phyloP scores from a whole-genome alignment of 2,797 vertebrate species.

The Orestias chungarensis region DNA sequence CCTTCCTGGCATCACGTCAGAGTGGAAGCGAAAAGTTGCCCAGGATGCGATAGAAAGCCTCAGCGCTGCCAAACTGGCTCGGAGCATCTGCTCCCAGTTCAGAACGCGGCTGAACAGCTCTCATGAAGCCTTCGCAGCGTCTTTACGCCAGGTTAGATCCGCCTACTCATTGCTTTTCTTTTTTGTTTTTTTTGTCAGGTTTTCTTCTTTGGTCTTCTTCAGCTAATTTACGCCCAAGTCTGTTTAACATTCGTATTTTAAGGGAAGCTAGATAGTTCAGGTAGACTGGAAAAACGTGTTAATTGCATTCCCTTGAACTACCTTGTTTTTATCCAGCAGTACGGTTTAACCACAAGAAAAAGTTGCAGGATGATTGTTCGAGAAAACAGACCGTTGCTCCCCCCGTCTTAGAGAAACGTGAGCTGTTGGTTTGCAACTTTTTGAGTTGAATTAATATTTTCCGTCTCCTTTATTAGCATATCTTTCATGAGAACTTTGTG shows the following conservation, averaged over 20 bases:
- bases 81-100: constrained; percentile 98
- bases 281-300: background rate
- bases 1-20: constrained; percentile 89
- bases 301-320: background rate
- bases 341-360: background rate
- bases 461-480: background rate
- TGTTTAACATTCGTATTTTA: background rate
- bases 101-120: constrained; percentile 94
- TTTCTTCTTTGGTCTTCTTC: background rate
- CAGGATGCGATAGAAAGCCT: constrained; percentile 98
- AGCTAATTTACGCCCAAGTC: background rate
- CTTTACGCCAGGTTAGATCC: constrained; percentile 87
- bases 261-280: background rate
- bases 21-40: constrained; percentile 97
- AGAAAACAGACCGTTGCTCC: no score
- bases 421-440: background rate
- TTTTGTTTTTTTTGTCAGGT: background rate
- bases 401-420: background rate
- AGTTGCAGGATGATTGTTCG: background rate
- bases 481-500: background rate
- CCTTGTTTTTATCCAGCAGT: background rate
- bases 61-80: constrained; percentile 94
- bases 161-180: background rate
- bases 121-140: constrained; percentile 94
- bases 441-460: background rate